These are phyloP conservation scores for Nomada flava DNA, from an alignment of 2,888 invertebrate species.

Conservation along the genomic window DNA sequence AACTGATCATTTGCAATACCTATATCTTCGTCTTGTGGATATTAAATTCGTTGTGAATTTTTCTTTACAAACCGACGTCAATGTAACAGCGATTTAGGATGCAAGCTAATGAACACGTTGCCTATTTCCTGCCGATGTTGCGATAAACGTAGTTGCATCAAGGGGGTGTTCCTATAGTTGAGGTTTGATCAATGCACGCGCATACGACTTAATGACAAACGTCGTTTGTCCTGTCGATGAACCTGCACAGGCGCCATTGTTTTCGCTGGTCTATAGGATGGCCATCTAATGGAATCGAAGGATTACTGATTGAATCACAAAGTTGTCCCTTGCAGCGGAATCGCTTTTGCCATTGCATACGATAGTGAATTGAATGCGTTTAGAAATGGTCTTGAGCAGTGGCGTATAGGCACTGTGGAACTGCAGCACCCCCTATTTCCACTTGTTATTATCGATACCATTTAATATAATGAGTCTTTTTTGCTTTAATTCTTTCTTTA, in stretches of 20 bases:
- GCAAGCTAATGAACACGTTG: constrained; percentile 26
- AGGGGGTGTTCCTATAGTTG: constrained; percentile 6
- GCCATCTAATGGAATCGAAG: constrained; percentile 3
- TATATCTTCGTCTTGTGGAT: neutral
- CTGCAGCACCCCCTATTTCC: too few species aligned
- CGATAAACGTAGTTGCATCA: constrained; percentile 8
- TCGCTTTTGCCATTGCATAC: neutral
- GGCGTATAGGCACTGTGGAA: too few species aligned
- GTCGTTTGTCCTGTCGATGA: constrained; percentile 10
- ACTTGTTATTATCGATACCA: too few species aligned
- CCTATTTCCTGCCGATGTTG: constrained; percentile 23
- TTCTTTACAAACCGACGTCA: constrained; percentile 14
- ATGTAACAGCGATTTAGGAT: constrained; percentile 11
- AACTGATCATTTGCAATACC: too few species aligned
- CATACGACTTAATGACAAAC: constrained; percentile 29
- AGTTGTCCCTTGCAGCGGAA: too few species aligned
- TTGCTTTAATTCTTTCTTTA: too few species aligned
- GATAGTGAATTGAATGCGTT: neutral
- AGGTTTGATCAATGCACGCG: neutral
- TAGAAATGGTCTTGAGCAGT: neutral
- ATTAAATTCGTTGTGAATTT: constrained; percentile 21
- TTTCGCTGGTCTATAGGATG: neutral
- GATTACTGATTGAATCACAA: neutral
- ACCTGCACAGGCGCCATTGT: constrained; percentile 8
- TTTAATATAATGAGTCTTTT: too few species aligned